Evolutionary conservation across 2,797 vertebrate genomes (phyloP).

Genomic region (Thripadectes ignobilis): DNA sequence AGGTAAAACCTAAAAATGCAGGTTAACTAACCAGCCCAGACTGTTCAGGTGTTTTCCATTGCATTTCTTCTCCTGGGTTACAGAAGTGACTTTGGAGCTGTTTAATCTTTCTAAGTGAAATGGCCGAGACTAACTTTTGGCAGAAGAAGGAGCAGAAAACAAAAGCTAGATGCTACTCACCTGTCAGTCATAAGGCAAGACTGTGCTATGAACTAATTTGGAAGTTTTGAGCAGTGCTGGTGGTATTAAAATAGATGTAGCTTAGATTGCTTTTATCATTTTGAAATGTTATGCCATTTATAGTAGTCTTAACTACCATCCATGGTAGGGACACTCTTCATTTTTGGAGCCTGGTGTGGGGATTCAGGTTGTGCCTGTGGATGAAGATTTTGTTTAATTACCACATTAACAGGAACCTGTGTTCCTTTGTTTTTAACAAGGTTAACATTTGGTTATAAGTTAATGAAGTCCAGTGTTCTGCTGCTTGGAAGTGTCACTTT

Average conservation of each 20-base stretch:
- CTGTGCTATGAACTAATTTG: neutral
- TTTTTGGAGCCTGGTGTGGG: fast-evolving
- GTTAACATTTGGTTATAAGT: neutral
- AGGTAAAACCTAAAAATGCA: neutral
- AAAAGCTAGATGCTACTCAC: neutral
- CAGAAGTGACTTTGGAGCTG: neutral
- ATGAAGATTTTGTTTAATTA: neutral
- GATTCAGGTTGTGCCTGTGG: neutral
- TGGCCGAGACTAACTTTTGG: neutral
- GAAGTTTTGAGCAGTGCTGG: neutral
- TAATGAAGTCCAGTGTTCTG: neutral
- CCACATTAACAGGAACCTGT: neutral
- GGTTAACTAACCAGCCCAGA: neutral
- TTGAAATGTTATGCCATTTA: neutral
- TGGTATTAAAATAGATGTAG: neutral
- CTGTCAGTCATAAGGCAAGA: neutral
- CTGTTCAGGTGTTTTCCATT: neutral
- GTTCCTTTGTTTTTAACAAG: neutral
- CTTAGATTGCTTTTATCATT: neutral
- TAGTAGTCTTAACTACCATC: neutral
- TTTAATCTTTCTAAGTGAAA: neutral
- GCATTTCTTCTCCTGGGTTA: neutral
- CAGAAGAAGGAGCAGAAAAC: neutral
- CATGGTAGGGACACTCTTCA: neutral
- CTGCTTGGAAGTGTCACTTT: neutral